These are phyloP conservation scores for Drosophila ananassae DNA, from an alignment of 1,140 invertebrate species.

Conservation along the genomic window DNA sequence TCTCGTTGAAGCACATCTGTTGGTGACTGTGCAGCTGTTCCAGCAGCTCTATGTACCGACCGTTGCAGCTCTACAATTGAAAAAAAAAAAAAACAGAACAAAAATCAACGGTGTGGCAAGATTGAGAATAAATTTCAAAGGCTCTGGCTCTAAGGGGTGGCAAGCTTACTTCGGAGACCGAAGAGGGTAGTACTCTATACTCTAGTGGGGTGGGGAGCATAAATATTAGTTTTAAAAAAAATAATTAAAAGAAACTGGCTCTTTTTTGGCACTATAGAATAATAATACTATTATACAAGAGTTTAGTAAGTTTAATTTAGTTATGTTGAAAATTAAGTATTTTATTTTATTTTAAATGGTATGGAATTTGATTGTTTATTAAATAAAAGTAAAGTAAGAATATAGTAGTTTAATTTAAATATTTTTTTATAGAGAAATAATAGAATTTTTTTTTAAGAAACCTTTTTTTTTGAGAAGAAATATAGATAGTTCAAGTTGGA, in stretches of 20 bases:
- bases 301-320: not conserved
- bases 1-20: slow-evolving; percentile 93
- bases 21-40: slow-evolving; percentile 93
- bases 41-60: slow-evolving; percentile 92
- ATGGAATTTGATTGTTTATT: not conserved
- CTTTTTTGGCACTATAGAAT: too few species aligned
- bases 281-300: not conserved
- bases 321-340: not conserved
- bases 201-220: not conserved
- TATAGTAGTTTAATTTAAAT: too few species aligned
- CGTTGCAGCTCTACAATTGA: slow-evolving; percentile 87
- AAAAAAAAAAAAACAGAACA: not conserved
- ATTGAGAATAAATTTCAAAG: not conserved
- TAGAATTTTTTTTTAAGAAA: too few species aligned
- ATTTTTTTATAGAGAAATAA: too few species aligned
- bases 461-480: too few species aligned
- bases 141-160: not conserved
- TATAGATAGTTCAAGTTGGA: too few species aligned
- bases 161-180: not conserved
- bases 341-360: not conserved
- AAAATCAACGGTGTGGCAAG: not conserved
- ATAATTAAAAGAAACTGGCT: not conserved
- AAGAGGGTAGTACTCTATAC: not conserved
- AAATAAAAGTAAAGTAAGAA: too few species aligned
- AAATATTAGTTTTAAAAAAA: too few species aligned